Evolutionary conservation across 1,140 invertebrate genomes (phyloP), one percentile per base, ranked within the genome.

Genomic region (Dinothrombium tinctorium): DNA sequence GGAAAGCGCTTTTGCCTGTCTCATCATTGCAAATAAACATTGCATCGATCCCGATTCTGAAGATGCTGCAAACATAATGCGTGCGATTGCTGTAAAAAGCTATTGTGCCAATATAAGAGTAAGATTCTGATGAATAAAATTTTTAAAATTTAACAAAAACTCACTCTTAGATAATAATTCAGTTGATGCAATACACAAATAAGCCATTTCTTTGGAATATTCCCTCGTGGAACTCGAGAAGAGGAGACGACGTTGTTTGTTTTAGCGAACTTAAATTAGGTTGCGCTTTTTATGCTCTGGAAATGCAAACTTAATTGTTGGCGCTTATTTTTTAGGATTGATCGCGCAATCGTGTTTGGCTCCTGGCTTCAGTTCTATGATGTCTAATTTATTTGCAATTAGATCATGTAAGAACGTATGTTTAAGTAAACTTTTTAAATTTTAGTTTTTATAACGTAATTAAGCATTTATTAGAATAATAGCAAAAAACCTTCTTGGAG

Each of bases 101-200:
- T 69, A 61, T 50, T 63, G 62, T 43, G 59, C 64, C 21, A 60
- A 68, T 36, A 66, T 68, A 47, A 42, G 60, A 26, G 59, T 57
- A 60, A 59, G 37, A 7, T n/a, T 9, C 15, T 36, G 33, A 7
- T 15, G 20, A 15, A 7, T 9, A 15, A 21, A 36, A 36, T 15
- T 21, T 15, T 15, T 9, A 8, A 36, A 36, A 8, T 9, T 8
- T 8, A 36, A 9, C 15, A 15, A 15, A 8, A 9, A 36, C 14
- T 8, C 9, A 38, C 5, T n/a, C 7, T 3, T 35, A 41, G 51
- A 57, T 65, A 17, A 69, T 70, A 43, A 61, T 69, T n/a, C 68
- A 69, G 48, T 52, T 69, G 8, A 57, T 70, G 52, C 67, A 70
- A 45, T 70, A 69, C 49, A 65, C 69, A 41, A 70, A 70, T 49